Base-by-base conservation (phyloP, 2,797 vertebrate genomes). In the Delichon dasypus region DNA sequence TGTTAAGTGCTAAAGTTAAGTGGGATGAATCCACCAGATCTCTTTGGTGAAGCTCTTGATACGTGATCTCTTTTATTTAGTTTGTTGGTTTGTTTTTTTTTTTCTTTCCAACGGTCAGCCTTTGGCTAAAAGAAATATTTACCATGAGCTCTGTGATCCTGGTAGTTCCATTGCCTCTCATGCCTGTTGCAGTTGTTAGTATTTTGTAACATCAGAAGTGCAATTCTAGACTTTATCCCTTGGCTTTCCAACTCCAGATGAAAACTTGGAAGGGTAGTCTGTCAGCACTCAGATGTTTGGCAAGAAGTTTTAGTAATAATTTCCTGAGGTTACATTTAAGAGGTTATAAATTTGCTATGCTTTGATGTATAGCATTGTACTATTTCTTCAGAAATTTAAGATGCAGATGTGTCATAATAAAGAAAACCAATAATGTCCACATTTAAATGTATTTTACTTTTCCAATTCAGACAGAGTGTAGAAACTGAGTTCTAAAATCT, bases 291-390 rank as follows among this genome's bases (percentile, higher is more conserved):
- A 94, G 82, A 90, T 85, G 36, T 89, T 92, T 96, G 94, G 93
- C 94, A 94, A 94, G 79, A 85, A 84, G 54, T 53, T 88, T 78
- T 93, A 93, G 72, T 80, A 88, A 88, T 95, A 57, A 68, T 95
- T 95, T 96, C 95, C 93, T 96, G 89, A 93, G 85, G 82, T 91
- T 94, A 81, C 42, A 68, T 94, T 89, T 92, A 93, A 89, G 85
- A 92, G 75, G 76, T 86, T 92, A 72, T 94, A 95, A 94, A 96
- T 94, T 83, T 88, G 76, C 85, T 86, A 27, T 74, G 87, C 95
- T 95, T 96, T 95, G 93, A 95, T 93, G 93, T 86, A 68, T 81
- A 75, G 62, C 50, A 77, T 91, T 92, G 70, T 94, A 81, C 45
- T 89, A 7, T 91, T 85, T 87, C 89, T 95, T 80, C 54, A 80